phyloP scores from a whole-genome alignment of 1,140 invertebrate species.

The Cherax quadricarinatus region DNA sequence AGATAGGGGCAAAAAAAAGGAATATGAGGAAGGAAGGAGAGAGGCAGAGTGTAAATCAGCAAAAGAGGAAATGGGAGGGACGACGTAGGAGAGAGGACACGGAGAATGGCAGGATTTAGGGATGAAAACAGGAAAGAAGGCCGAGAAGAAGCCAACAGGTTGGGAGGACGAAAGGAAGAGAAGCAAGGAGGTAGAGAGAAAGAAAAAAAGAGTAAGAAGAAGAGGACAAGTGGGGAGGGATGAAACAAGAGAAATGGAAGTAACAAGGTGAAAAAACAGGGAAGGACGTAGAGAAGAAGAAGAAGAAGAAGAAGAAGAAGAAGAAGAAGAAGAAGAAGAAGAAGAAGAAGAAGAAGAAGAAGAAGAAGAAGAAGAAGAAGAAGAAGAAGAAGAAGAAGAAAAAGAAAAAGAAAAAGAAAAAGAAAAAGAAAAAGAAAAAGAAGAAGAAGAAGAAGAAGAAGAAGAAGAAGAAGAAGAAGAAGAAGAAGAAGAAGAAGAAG shows the following conservation, averaged over 20 bases:
- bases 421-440: background rate
- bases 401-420: background rate
- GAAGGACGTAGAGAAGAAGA: no score
- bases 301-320: no score
- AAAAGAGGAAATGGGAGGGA: background rate
- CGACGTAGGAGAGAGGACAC: background rate
- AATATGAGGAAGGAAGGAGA: no score
- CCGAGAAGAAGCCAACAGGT: background rate
- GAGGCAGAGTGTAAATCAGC: background rate
- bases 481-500: background rate
- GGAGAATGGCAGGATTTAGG: background rate
- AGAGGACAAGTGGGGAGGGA: no score
- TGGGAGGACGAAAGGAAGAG: background rate
- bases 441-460: background rate
- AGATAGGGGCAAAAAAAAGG: no score
- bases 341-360: background rate
- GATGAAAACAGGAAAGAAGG: background rate
- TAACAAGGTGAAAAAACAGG: background rate
- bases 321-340: background rate
- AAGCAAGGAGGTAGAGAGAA: no score
- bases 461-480: background rate
- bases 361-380: background rate
- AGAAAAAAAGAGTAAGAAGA: no score
- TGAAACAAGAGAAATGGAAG: no score
- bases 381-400: background rate